Evolutionary conservation across 2,888 invertebrate genomes (phyloP), one percentile per base, ranked within the genome.

Genomic region (Rutpela maculata): DNA sequence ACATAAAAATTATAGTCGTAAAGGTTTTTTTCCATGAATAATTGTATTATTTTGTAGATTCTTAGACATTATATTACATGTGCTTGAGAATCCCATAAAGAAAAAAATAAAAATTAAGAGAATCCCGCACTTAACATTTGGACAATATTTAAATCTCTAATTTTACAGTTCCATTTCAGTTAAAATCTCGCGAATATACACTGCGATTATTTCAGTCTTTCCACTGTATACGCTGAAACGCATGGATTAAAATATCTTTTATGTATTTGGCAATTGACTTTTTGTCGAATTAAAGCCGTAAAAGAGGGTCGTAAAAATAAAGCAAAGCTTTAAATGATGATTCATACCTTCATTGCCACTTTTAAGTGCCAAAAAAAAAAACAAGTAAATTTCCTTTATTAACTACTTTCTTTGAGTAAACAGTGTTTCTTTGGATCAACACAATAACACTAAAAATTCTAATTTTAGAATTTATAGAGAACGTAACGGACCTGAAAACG

Each of bases 381-480:
- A 43, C 12, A 17, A 65, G 43, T 38, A 18, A 26, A 69, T 56
- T 31, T 11, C 26, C 4, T 57, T 18, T 50, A 60, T 43, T 70
- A 70, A 70, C 35, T 56, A 43, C 38, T 18, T 38, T 15, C 12
- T 50, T 60, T 60, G 50, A 22, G 2, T 26, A 57, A 60, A 19
- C 19, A 31, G 60, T 38, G 12, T 62, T 17, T 18, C 38, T 59
- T 38, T 59, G 35, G 18, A 60, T 31, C 19, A 38, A 50, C 60
- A 62, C 31, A 50, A 31, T 19, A 18, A 19, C 60, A 38, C 19
- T 70, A 70, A 70, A 70, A 69, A 43, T 18, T 38, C 70, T 70
- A 70, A 70, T 59, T 70, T 60, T 70, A 70, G 70, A 19, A 19
- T 43, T 43, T 70, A 57, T 69, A 12, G 50, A 18, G 59, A 60